Evolutionary conservation across 2,113 vertebrate genomes (phyloP).

Genomic region (Saccopteryx bilineata): DNA sequence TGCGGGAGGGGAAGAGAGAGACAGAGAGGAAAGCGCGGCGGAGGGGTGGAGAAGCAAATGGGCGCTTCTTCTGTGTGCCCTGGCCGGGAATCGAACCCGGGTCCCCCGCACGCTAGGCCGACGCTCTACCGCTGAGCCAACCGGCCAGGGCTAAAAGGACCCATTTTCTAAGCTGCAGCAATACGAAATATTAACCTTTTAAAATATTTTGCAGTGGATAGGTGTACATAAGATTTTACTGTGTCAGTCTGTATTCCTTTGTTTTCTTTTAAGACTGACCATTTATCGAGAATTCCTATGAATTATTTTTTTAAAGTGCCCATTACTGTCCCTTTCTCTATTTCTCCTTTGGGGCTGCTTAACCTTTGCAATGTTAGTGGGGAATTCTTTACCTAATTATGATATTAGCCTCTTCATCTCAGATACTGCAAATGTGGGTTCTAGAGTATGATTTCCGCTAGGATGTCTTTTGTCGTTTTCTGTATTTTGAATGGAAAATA

Average conservation of each 20-base stretch:
- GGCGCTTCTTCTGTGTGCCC: no score
- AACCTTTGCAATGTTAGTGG: not conserved
- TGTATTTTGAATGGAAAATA: not conserved
- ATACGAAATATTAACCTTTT: not conserved
- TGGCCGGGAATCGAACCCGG: no score
- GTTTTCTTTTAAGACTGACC: conserved; percentile 40
- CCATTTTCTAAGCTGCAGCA: not conserved
- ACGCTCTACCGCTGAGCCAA: no score
- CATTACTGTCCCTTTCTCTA: not conserved
- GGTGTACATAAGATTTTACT: not conserved
- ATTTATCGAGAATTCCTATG: conserved; percentile 42
- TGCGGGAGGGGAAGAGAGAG: no score
- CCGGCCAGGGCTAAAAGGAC: no score
- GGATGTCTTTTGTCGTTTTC: conserved; percentile 34
- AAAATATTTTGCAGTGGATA: not conserved
- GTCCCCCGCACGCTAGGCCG: no score
- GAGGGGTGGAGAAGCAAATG: no score
- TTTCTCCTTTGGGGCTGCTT: not conserved
- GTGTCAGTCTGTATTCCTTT: conserved; percentile 19
- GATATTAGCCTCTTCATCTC: not conserved
- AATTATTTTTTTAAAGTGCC: not conserved
- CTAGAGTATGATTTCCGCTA: not conserved
- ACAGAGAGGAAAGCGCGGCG: no score
- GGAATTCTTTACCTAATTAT: conserved; percentile 1
- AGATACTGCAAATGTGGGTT: conserved; percentile 4